These are phyloP conservation scores for Zaprionus obscuricornis DNA, from an alignment of 2,888 invertebrate genomes.

Conservation along the genomic window DNA sequence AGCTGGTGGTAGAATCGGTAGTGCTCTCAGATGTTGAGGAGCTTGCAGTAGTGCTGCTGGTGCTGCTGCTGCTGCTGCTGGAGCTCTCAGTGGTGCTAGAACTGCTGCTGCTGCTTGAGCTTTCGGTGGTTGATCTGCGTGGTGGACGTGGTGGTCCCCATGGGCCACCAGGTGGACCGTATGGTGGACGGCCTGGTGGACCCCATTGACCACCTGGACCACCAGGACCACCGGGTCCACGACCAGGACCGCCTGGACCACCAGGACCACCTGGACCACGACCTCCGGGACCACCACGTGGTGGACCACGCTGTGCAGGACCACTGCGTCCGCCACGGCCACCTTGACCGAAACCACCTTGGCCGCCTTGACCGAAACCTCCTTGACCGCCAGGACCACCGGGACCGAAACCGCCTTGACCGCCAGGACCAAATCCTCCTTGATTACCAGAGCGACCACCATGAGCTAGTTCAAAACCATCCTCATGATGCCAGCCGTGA, in stretches of 20 bases:
- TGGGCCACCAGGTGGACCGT: not conserved
- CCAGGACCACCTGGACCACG: slow-evolving; percentile 8
- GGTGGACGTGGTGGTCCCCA: slow-evolving; percentile 1
- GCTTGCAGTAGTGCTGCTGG: slow-evolving; percentile 4
- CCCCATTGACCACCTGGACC: slow-evolving; percentile 2
- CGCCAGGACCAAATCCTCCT: slow-evolving; percentile 10
- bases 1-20: slow-evolving; percentile 2
- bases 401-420: slow-evolving; percentile 5
- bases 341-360: no score
- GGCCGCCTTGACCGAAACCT: not conserved
- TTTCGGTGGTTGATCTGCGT: not conserved
- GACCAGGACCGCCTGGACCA: not conserved
- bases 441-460: slow-evolving; percentile 12
- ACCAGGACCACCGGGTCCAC: not conserved
- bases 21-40: not conserved
- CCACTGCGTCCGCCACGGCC: no score
- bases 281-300: no score
- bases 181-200: not conserved
- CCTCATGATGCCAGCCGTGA: no score
- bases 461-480: no score
- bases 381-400: not conserved
- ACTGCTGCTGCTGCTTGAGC: slow-evolving; percentile 5
- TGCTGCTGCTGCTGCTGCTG: slow-evolving; percentile 4
- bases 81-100: not conserved
- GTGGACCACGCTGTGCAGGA: no score